Conservation (phyloP, 2,113 vertebrate species). For the Mormyrus iriodes region DNA sequence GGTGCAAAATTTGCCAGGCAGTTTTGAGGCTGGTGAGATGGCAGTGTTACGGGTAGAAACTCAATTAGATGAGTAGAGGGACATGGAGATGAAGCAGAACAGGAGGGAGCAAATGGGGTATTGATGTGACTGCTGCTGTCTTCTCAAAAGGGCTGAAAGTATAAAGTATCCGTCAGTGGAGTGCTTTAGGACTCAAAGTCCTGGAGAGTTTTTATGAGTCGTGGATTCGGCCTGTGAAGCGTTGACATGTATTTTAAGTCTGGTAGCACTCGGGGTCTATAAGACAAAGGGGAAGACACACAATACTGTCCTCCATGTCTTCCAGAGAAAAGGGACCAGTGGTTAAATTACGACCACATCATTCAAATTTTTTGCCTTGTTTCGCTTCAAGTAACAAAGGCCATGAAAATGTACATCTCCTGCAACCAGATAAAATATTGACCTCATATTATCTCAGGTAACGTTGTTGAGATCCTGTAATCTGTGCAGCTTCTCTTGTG, state of each 20-base stretch:
- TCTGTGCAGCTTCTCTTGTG: slow-evolving; percentile 30
- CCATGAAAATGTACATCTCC: slow-evolving; percentile 32
- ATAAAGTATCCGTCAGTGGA: slow-evolving; percentile 41
- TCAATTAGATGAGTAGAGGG: not conserved
- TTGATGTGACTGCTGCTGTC: slow-evolving; percentile 19
- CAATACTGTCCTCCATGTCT: slow-evolving; percentile 42
- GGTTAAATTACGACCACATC: slow-evolving; percentile 54
- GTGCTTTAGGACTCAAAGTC: slow-evolving; percentile 47
- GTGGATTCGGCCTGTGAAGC: slow-evolving; percentile 37
- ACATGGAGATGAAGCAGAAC: slow-evolving; percentile 1
- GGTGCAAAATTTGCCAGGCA: slow-evolving; percentile 32
- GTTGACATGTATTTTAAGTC: slow-evolving; percentile 52
- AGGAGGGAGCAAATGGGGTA: not conserved
- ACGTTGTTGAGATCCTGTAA: slow-evolving; percentile 38
- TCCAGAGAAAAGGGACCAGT: slow-evolving; percentile 47
- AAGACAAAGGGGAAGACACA: slow-evolving; percentile 56
- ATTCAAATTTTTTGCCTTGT: slow-evolving; percentile 35
- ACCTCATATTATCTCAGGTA: slow-evolving; percentile 45
- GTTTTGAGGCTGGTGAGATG: slow-evolving; percentile 30
- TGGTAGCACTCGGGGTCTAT: slow-evolving; percentile 42
- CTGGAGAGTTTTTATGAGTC: slow-evolving; percentile 35
- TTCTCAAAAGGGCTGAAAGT: slow-evolving; percentile 40
- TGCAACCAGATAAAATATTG: slow-evolving; percentile 49
- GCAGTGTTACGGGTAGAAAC: not conserved
- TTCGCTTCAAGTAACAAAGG: slow-evolving; percentile 40